Conservation (phyloP, 2,113 vertebrate genomes). For the Hyperoodon ampullatus region DNA sequence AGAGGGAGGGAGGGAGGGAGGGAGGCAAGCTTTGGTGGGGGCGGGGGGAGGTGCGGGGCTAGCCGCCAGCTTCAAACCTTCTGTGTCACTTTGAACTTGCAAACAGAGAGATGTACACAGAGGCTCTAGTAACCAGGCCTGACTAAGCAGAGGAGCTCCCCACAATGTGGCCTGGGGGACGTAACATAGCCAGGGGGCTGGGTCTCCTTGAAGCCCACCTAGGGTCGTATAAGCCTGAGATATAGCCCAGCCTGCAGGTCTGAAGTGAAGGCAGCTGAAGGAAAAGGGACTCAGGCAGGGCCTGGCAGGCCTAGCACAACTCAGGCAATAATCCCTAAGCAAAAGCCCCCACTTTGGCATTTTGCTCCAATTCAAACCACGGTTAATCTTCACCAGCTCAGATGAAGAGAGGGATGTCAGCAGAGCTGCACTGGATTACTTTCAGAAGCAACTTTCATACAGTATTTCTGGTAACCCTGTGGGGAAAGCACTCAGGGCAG, state of each 20-base stretch:
- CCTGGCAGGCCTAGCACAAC: background rate
- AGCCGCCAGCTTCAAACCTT: background rate
- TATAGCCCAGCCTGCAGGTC: background rate
- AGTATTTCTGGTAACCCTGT: background rate
- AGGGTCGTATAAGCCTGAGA: background rate
- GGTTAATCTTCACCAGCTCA: background rate
- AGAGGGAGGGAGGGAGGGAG: background rate
- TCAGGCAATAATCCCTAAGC: background rate
- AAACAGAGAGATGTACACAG: background rate
- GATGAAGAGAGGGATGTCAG: background rate
- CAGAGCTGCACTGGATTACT: background rate
- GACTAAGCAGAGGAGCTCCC: background rate
- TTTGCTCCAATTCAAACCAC: background rate
- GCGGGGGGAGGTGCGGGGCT: background rate
- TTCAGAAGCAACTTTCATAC: background rate
- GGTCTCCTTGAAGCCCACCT: background rate
- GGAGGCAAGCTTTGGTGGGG: background rate
- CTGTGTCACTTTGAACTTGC: background rate
- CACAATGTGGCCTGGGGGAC: background rate
- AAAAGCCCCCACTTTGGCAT: background rate
- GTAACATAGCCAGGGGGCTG: too few species aligned
- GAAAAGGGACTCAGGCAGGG: background rate
- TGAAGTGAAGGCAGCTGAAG: background rate
- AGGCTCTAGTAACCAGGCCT: background rate
- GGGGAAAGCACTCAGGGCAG: background rate